Evolutionary conservation across 2,113 vertebrate species (phyloP).

Genomic region (Puntigrus tetrazona): DNA sequence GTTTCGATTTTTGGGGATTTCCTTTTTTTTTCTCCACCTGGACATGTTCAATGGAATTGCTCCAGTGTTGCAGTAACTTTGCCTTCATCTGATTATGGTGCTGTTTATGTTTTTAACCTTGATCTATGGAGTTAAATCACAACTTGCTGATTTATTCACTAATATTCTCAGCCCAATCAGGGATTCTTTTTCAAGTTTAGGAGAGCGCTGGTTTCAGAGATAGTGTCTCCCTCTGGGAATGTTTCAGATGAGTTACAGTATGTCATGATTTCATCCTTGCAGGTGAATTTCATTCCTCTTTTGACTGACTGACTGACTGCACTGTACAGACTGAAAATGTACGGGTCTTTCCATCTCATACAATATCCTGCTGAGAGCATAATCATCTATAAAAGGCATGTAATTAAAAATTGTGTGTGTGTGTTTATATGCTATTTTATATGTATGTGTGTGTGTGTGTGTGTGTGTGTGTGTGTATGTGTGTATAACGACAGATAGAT

Average conservation of each 20-base stretch:
- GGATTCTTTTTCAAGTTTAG: constrained; percentile 24
- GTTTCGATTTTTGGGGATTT: background rate
- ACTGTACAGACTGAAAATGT: background rate
- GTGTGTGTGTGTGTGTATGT: too few relatives aligned
- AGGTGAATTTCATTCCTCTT: background rate
- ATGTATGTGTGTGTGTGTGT: too few relatives aligned
- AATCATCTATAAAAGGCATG: background rate
- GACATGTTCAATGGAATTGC: background rate
- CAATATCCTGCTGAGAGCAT: background rate
- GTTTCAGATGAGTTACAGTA: constrained; percentile 27
- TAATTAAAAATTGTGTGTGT: too few relatives aligned
- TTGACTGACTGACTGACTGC: background rate
- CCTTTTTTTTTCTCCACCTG: background rate
- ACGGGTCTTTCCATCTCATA: background rate
- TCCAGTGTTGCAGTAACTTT: background rate
- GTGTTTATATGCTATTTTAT: too few relatives aligned
- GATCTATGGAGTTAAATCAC: background rate
- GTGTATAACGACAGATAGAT: too few relatives aligned
- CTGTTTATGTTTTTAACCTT: constrained; percentile 14
- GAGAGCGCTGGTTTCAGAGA: background rate
- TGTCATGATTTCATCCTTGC: constrained; percentile 13
- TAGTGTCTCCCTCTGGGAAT: constrained; percentile 18
- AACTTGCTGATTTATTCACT: background rate
- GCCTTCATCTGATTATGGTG: background rate
- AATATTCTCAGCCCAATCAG: background rate